A percentile compares a stretch with the other conserved stretches of the same genome.
Conservation (phyloP, 2,113 vertebrate species). For the Vulpes vulpes region DNA sequence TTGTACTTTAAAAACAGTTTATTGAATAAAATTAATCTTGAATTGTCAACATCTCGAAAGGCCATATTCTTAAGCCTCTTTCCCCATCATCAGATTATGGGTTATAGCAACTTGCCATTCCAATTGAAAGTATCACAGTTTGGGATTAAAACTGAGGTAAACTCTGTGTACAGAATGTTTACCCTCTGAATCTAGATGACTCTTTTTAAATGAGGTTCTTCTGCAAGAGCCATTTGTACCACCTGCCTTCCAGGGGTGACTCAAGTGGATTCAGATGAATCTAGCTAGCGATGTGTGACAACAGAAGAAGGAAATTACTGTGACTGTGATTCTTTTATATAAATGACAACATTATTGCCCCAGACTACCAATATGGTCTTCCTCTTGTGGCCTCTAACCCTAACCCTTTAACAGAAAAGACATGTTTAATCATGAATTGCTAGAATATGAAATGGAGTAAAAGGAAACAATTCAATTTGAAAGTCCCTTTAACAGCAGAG, state of each 20-base stretch:
- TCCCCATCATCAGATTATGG: background rate
- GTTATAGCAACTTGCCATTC: background rate
- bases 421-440: background rate
- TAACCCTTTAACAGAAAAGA: background rate
- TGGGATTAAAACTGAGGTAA: background rate
- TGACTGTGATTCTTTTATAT: background rate
- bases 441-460: background rate
- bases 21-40: background rate
- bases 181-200: background rate
- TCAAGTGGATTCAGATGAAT: background rate
- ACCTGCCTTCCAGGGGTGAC: background rate
- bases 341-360: background rate
- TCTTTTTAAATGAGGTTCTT: background rate
- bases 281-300: background rate
- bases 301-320: background rate
- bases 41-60: background rate
- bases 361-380: background rate
- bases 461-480: slow-evolving; percentile 24
- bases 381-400: background rate
- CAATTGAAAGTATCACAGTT: background rate
- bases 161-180: background rate
- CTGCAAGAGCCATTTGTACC: background rate
- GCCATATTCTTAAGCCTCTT: background rate
- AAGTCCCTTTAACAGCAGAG: background rate
- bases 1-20: slow-evolving; percentile 13